phyloP scores from a whole-genome alignment of 2,888 invertebrate genomes.

The Salticus scenicus region DNA sequence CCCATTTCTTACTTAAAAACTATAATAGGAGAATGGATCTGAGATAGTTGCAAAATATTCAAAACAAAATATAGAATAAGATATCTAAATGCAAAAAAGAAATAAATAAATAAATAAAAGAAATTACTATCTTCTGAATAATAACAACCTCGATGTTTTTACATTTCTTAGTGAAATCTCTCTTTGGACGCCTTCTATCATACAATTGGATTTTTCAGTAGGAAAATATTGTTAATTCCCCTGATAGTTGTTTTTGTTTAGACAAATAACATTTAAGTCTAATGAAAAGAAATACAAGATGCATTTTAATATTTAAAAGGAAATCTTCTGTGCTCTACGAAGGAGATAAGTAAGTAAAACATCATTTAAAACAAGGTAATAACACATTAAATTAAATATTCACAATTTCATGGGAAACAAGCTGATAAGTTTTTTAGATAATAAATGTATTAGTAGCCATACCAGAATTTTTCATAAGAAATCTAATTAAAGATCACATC shows the following conservation, averaged over 20 bases:
- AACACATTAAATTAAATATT: constrained; percentile 7
- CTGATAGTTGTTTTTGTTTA: neutral
- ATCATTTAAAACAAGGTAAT: neutral
- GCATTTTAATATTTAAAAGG: neutral
- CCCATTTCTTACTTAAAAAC: too few relatives aligned
- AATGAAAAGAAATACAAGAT: neutral
- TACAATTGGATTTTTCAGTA: neutral
- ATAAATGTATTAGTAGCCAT: neutral
- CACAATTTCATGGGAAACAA: neutral
- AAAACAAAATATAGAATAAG: too few relatives aligned
- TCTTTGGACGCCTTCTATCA: too few relatives aligned
- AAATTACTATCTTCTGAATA: too few relatives aligned
- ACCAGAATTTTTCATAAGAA: neutral
- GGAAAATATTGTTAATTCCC: neutral
- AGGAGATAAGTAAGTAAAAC: neutral
- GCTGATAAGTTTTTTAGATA: neutral
- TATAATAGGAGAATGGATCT: too few relatives aligned
- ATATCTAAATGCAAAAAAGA: too few relatives aligned
- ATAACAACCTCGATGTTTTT: too few relatives aligned
- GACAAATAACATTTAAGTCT: neutral
- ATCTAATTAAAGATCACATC: neutral
- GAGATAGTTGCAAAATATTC: too few relatives aligned
- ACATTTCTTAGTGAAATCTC: too few relatives aligned
- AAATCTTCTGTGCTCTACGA: neutral
- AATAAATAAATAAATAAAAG: too few relatives aligned